Conservation (phyloP, 1,140 invertebrate genomes). For the Meteorus sp. region DNA sequence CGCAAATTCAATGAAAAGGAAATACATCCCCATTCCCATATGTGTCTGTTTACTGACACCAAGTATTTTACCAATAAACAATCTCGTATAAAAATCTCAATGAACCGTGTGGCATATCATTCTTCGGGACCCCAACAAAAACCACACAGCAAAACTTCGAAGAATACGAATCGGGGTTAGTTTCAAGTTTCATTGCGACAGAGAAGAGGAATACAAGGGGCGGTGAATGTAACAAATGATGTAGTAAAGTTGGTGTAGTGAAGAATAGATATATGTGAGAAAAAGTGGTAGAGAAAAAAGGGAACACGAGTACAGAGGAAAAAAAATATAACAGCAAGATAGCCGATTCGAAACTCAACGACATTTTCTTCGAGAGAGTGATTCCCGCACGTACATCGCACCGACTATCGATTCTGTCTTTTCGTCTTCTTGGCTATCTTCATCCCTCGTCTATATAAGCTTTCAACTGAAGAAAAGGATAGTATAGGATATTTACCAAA, state of each 20-base stretch:
- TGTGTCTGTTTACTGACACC: too few species aligned
- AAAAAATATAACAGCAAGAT: neutral
- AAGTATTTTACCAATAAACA: slow-evolving; percentile 2
- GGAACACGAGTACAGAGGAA: neutral
- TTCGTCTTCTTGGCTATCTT: neutral
- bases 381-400: slow-evolving; percentile 15
- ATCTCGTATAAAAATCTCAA: slow-evolving; percentile 16
- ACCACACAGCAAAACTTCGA: slow-evolving; percentile 15
- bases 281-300: neutral
- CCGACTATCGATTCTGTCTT: slow-evolving; percentile 14
- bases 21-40: too few species aligned
- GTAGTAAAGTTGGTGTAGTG: neutral
- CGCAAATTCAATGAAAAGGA: too few species aligned
- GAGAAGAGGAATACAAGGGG: neutral
- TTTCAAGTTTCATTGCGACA: slow-evolving; percentile 9
- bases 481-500: neutral
- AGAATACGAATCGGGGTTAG: slow-evolving; percentile 15
- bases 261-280: neutral
- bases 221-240: neutral
- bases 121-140: neutral
- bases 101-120: slow-evolving; percentile 11
- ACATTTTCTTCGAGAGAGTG: slow-evolving; percentile 5
- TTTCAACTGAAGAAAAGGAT: slow-evolving; percentile 13
- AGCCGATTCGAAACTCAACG: slow-evolving; percentile 11
- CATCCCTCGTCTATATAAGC: slow-evolving; percentile 5